phyloP scores from a whole-genome alignment of 2,113 vertebrate species.

The Neotragus moschatus region DNA sequence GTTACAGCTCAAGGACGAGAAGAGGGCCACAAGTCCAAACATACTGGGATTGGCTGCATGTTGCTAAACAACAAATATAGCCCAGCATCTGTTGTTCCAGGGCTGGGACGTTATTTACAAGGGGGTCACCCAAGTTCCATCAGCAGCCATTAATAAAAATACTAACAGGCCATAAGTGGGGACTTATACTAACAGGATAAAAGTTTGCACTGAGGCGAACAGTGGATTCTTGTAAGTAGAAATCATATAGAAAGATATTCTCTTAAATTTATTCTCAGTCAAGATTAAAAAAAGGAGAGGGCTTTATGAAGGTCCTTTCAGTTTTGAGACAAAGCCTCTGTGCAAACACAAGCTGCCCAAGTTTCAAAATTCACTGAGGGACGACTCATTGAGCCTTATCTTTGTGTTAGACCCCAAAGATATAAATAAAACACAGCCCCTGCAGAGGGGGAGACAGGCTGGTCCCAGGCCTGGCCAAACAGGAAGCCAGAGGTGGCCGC shows the following conservation, averaged over 20 bases:
- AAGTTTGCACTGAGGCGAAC: background rate
- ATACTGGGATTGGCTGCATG: conserved; percentile 46
- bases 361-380: background rate
- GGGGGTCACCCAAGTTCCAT: conserved; percentile 49
- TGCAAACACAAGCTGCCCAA: background rate
- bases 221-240: background rate
- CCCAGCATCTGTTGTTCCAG: conserved; percentile 62
- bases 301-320: background rate
- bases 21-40: conserved; percentile 48
- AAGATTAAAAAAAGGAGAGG: background rate
- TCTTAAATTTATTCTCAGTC: background rate
- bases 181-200: background rate
- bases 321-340: background rate
- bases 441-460: background rate
- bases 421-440: background rate
- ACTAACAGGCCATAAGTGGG: background rate
- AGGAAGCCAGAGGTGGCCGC: background rate
- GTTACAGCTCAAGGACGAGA: conserved; percentile 58
- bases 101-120: conserved; percentile 44
- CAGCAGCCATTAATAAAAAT: conserved; percentile 47
- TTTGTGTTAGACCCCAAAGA: background rate
- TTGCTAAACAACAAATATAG: conserved; percentile 74
- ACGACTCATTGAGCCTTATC: background rate
- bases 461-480: background rate
- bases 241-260: background rate